Conservation (phyloP, 2,888 invertebrate genomes). For the Stenodema calcarata region DNA sequence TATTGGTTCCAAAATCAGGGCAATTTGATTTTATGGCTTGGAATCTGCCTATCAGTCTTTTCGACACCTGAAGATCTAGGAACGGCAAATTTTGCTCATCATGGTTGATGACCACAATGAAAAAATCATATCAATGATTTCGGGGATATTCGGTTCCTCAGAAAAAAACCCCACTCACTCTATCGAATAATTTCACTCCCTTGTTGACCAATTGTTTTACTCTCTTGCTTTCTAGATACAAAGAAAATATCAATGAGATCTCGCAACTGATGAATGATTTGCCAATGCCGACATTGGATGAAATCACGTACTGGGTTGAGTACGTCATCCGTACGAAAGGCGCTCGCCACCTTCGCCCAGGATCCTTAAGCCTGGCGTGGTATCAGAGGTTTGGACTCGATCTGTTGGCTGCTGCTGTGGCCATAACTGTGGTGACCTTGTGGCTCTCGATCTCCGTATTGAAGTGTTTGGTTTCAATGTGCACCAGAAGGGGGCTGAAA, state of each 20-base stretch:
- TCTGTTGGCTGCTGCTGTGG: neutral
- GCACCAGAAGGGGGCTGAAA: neutral
- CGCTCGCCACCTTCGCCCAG: conserved; percentile 20
- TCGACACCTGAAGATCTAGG: too few relatives aligned
- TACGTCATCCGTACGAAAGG: conserved; percentile 30
- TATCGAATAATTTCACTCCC: neutral
- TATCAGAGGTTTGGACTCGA: conserved; percentile 34
- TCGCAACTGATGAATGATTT: conserved; percentile 1
- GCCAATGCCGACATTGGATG: neutral
- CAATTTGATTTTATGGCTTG: too few relatives aligned
- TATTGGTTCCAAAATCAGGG: too few relatives aligned
- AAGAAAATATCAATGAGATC: neutral
- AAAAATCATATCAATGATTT: too few relatives aligned
- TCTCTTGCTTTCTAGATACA: conserved; percentile 25
- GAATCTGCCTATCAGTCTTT: too few relatives aligned
- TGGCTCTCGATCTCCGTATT: neutral
- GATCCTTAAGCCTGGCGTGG: conserved; percentile 13
- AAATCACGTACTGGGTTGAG: conserved; percentile 27
- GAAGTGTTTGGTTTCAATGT: neutral
- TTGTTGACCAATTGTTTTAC: neutral
- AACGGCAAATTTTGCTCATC: too few relatives aligned
- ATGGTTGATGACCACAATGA: too few relatives aligned
- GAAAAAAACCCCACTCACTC: too few relatives aligned
- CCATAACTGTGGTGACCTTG: neutral
- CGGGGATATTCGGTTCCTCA: too few relatives aligned